phyloP scores from a whole-genome alignment of 2,888 invertebrate species.

The Mythimna loreyi region DNA sequence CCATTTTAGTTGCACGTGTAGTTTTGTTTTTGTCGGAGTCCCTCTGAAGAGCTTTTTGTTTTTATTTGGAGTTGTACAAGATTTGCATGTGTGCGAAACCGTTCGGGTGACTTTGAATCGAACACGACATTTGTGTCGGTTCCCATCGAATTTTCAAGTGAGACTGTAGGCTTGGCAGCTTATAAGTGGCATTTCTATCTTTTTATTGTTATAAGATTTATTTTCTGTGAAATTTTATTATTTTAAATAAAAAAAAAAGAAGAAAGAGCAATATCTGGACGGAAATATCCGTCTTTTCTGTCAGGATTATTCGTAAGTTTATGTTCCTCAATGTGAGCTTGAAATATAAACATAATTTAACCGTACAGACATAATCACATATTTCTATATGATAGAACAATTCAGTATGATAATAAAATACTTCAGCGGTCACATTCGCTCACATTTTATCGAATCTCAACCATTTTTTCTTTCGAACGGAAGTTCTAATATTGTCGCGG shows the following conservation, averaged over 20 bases:
- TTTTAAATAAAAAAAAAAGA: background rate
- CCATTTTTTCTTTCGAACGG: slow-evolving; percentile 75
- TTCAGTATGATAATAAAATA: slow-evolving; percentile 56
- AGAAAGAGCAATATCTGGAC: slow-evolving; percentile 2
- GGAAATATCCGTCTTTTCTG: slow-evolving; percentile 33
- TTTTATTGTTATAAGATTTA: slow-evolving; percentile 10
- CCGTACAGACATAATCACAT: slow-evolving; percentile 50
- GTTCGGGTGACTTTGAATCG: slow-evolving; percentile 45
- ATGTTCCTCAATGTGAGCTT: slow-evolving; percentile 53
- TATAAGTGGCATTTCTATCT: slow-evolving; percentile 13
- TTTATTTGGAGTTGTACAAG: slow-evolving; percentile 79
- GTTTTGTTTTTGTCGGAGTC: slow-evolving; percentile 79
- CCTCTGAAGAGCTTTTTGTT: slow-evolving; percentile 81
- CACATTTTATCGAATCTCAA: slow-evolving; percentile 58
- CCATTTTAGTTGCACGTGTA: slow-evolving; percentile 86
- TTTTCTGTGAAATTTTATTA: background rate
- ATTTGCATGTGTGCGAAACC: slow-evolving; percentile 84
- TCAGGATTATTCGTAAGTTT: slow-evolving; percentile 46
- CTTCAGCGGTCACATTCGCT: slow-evolving; percentile 62
- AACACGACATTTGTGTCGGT: slow-evolving; percentile 73
- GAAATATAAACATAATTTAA: slow-evolving; percentile 52
- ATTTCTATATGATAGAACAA: slow-evolving; percentile 55
- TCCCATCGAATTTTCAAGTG: slow-evolving; percentile 71
- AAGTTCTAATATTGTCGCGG: slow-evolving; percentile 87
- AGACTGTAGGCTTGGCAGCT: slow-evolving; percentile 30